Base-by-base conservation (phyloP, 2,113 vertebrate genomes). In the Salvelinus fontinalis region DNA sequence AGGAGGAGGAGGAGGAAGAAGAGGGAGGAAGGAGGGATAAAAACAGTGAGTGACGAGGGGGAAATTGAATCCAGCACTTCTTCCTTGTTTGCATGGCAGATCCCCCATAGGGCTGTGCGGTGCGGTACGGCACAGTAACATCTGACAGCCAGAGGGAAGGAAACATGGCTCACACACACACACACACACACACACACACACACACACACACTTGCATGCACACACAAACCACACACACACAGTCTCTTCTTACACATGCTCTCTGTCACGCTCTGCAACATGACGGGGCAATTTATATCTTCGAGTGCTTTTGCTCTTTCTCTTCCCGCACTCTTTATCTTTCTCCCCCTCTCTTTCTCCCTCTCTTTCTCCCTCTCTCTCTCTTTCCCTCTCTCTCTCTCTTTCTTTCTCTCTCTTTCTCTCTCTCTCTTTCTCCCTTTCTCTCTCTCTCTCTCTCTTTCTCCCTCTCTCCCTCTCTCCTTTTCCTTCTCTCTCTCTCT, bases 91-190 rank as follows among this genome's bases (percentile, higher is more conserved):
- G 60, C 77, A 27, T 76, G 78, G 77, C 75, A 14, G 27, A 73
- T 78, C 77, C 66, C 79, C 82, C 84, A 78, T 78, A 70, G 44
- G 34, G 67, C 73, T 5, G 71, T 24, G 65, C 60, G 7, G n/a
- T 44, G 13, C 3, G 48, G 6, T 62, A 62, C 8, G n/a, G 20
- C n/a, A 62, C n/a, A 22, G 59, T 62, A 54, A 62, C 59, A 62
- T 14, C 67, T 68, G 67, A 68, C 67, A 68, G 29, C 31, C 18
- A 68, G 29, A 39, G 67, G 18, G 31, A 68, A 20, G 67, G 18
- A 31, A 68, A 68, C 31, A 39, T 20, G 16, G 20, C 6, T 62
- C 59, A 2, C 34, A 8, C 34, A 7, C 6, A 34, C 34, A 34
- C 31, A 31, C 39, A 39, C 39, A 44, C 39, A 44, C 39, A 44